Percentiles rank a stretch among this genome's conserved stretches.
Conservation (phyloP, 2,888 invertebrate species). For the Pycnomerus fuliginosus region DNA sequence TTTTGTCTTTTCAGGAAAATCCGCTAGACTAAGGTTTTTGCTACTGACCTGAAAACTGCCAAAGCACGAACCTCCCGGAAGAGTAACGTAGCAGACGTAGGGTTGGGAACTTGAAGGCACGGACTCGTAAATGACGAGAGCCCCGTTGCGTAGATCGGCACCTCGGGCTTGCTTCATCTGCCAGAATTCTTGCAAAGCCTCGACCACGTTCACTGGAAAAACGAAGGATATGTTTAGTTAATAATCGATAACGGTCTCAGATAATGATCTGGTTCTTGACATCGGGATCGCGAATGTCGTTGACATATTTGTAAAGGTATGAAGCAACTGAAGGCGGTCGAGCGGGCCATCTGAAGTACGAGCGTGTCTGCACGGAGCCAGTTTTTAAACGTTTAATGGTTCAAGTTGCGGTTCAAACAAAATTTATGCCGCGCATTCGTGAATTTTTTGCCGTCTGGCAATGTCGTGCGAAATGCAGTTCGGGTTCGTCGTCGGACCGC, state of each 20-base stretch:
- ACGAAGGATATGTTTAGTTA: not conserved
- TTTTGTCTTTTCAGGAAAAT: too few relatives aligned
- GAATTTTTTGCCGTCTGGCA: constrained; percentile 48
- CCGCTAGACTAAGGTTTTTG: too few relatives aligned
- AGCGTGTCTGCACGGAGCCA: constrained; percentile 45
- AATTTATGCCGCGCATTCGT: constrained; percentile 40
- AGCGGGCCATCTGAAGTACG: constrained; percentile 15
- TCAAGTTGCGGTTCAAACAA: constrained; percentile 39
- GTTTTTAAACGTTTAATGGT: constrained; percentile 51
- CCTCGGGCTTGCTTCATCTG: constrained; percentile 92
- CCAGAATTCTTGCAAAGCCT: constrained; percentile 96
- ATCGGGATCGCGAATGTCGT: constrained; percentile 25
- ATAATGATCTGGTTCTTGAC: constrained; percentile 16
- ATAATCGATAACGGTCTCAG: constrained; percentile 4
- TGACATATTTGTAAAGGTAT: constrained; percentile 26
- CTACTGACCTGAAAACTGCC: constrained; percentile 88
- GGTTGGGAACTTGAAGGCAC: constrained; percentile 89
- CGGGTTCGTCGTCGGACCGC: constrained; percentile 19
- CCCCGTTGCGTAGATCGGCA: constrained; percentile 81
- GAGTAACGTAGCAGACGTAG: constrained; percentile 91
- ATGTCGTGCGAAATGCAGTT: constrained; percentile 42
- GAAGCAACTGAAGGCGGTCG: constrained; percentile 13
- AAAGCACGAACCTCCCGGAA: constrained; percentile 94
- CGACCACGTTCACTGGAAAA: constrained; percentile 85
- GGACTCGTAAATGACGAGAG: constrained; percentile 92